These are phyloP conservation scores for Noctua fimbriata DNA, from an alignment of 2,888 invertebrate genomes.

Conservation along the genomic window DNA sequence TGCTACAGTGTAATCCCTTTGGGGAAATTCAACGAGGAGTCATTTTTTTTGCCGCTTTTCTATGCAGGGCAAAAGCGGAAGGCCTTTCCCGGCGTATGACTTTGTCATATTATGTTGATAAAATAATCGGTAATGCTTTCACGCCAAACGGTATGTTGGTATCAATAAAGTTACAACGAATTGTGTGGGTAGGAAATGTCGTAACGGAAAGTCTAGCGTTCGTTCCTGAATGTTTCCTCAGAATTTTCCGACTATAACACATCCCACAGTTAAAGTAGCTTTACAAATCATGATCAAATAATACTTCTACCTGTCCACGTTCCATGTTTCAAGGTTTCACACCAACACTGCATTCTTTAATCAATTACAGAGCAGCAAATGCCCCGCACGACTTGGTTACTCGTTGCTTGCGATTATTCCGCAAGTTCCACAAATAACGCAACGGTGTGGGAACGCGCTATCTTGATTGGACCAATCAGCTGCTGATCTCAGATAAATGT, in stretches of 20 bases:
- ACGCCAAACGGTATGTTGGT: background rate
- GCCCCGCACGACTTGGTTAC: conserved; percentile 42
- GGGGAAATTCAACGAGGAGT: background rate
- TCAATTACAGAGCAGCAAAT: conserved; percentile 48
- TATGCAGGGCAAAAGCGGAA: background rate
- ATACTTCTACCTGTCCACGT: conserved; percentile 11
- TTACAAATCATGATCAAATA: conserved; percentile 37
- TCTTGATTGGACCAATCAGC: conserved; percentile 71
- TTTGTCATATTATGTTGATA: background rate
- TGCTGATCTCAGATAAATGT: conserved; percentile 72
- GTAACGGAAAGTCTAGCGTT: conserved; percentile 1
- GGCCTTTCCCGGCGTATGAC: background rate
- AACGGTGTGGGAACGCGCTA: conserved; percentile 55
- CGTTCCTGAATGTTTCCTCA: background rate
- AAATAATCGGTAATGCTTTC: no score
- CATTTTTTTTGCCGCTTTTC: background rate
- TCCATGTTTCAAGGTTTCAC: conserved; percentile 51
- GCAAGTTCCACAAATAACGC: conserved; percentile 56
- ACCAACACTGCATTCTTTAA: conserved; percentile 41
- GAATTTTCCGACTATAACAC: background rate
- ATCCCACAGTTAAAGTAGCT: conserved; percentile 10
- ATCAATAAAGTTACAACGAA: background rate
- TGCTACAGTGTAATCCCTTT: background rate
- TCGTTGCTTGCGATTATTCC: conserved; percentile 43
- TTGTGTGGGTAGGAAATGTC: background rate